These are phyloP conservation scores for Montipora sp. DNA, from an alignment of 64 coral and sea anemone species.

Conservation along the genomic window DNA sequence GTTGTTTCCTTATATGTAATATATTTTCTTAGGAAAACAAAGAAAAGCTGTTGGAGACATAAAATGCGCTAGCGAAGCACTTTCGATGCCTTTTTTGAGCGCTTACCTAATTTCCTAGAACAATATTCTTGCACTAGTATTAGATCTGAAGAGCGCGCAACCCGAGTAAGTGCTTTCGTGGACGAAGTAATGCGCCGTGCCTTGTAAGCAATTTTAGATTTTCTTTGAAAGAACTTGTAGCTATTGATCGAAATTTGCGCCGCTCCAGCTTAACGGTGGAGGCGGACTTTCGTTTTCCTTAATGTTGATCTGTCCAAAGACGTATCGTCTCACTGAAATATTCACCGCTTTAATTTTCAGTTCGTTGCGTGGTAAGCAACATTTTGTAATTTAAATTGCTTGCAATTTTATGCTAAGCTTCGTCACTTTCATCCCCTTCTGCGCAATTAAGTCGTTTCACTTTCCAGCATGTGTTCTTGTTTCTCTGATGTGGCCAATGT, in stretches of 20 bases:
- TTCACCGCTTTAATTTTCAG: not conserved
- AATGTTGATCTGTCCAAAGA: too few species aligned
- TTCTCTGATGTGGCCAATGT: not conserved
- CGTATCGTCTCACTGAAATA: too few species aligned
- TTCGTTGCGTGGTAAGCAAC: not conserved
- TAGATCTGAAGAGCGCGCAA: not conserved
- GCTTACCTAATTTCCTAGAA: not conserved
- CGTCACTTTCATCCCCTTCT: slow-evolving; percentile 2
- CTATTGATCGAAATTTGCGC: too few species aligned
- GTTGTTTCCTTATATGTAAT: not conserved
- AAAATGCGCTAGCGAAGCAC: not conserved
- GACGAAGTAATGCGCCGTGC: too few species aligned
- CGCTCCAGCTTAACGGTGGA: too few species aligned
- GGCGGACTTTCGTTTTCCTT: too few species aligned
- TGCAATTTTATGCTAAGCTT: not conserved
- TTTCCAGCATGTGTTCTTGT: not conserved
- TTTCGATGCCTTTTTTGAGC: not conserved
- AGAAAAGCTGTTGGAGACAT: not conserved
- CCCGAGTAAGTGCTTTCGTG: not conserved
- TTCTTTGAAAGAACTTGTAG: too few species aligned
- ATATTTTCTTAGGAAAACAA: not conserved
- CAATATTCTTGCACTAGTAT: not conserved
- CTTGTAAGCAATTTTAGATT: too few species aligned
- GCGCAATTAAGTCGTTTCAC: not conserved
- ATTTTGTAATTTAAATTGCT: not conserved